Percentiles rank a stretch among this genome's conserved stretches.
Evolutionary conservation across 2,797 vertebrate species (phyloP).

Genomic region (Odontamblyopus lacepedii): DNA sequence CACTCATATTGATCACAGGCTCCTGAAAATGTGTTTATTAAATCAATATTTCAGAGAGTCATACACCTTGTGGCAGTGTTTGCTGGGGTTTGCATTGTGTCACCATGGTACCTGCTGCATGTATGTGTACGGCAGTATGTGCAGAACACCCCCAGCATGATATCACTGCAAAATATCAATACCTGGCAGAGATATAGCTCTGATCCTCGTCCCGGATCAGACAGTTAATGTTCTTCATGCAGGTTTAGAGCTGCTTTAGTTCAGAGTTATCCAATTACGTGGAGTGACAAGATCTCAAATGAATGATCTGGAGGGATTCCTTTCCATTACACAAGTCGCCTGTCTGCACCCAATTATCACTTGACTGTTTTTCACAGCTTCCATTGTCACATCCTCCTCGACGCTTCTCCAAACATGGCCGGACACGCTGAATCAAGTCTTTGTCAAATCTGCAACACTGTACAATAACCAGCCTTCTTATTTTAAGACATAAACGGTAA

Average conservation of each 20-base stretch:
- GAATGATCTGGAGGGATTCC: constrained; percentile 25
- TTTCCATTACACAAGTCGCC: constrained; percentile 34
- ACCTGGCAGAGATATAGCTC: neutral
- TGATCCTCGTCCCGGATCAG: neutral
- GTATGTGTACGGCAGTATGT: too few species aligned
- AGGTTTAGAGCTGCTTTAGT: neutral
- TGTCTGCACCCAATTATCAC: constrained; percentile 70
- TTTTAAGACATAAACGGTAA: constrained; percentile 24
- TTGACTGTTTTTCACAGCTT: constrained; percentile 39
- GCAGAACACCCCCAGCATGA: too few species aligned
- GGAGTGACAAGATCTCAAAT: neutral
- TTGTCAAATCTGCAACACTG: constrained; percentile 14
- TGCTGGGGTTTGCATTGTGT: too few species aligned
- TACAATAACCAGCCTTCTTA: constrained; percentile 18
- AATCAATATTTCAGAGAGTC: too few species aligned
- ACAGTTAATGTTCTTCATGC: neutral
- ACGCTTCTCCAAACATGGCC: constrained; percentile 19
- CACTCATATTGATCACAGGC: too few species aligned
- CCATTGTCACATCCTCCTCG: constrained; percentile 27
- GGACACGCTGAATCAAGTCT: constrained; percentile 17
- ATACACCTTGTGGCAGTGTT: too few species aligned
- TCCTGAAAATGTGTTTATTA: too few species aligned
- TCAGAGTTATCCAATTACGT: neutral
- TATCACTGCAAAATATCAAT: too few species aligned
- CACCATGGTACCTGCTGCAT: too few species aligned